A percentile compares a stretch with the other conserved stretches of the same genome.
phyloP scores from a whole-genome alignment of 2,888 invertebrate species.

The Eupeodes luniger region DNA sequence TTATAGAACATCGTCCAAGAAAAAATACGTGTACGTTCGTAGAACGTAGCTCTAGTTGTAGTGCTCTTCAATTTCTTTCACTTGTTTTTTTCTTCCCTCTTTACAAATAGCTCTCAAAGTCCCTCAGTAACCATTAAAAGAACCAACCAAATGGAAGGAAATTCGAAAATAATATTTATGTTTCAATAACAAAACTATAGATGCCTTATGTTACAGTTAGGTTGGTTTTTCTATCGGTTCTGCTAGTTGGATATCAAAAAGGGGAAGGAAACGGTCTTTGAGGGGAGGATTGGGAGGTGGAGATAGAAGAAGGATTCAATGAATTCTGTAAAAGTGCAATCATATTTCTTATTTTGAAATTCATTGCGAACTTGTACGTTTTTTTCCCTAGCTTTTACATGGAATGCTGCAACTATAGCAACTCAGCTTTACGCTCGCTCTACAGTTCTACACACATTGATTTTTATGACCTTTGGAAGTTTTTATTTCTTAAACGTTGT shows the following conservation, averaged over 20 bases:
- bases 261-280: background rate
- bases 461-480: constrained; percentile 1
- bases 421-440: background rate
- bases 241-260: background rate
- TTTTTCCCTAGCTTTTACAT: background rate
- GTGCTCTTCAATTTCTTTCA: constrained; percentile 13
- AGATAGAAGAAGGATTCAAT: no score
- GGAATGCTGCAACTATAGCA: background rate
- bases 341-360: constrained; percentile 40
- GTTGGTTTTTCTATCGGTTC: background rate
- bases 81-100: background rate
- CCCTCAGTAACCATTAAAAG: constrained; percentile 21
- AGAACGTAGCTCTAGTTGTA: background rate
- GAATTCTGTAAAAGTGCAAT: constrained; percentile 12
- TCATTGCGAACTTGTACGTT: constrained; percentile 36
- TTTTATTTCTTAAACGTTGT: background rate
- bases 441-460: constrained; percentile 5
- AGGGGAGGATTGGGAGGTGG: background rate
- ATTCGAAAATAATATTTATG: constrained; percentile 48
- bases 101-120: background rate
- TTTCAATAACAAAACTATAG: constrained; percentile 32
- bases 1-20: background rate
- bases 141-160: constrained; percentile 30
- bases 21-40: background rate
- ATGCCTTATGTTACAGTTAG: constrained; percentile 29